Evolutionary conservation across 1,140 invertebrate genomes (phyloP), one percentile per base, ranked within the genome.

Genomic region (Mactra quadrangularis): DNA sequence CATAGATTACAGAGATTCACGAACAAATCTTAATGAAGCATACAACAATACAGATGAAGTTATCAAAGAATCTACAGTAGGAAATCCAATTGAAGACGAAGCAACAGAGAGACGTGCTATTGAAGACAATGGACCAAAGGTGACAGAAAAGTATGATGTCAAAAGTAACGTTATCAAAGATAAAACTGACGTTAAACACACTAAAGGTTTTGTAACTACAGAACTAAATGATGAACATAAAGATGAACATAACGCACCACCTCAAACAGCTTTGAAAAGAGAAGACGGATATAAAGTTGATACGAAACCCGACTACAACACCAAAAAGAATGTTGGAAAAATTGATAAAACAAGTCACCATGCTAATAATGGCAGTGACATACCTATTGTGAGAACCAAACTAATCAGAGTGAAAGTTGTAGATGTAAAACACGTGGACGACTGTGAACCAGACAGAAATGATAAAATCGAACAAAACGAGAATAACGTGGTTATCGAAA

Each of bases 211-310:
- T 70, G 66, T 22, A 45, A 33, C n/a, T 70, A 33, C n/a, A 45
- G 66, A 50, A 45, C 22, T 22, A 45, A 33, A 50, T 70, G 66
- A 50, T 70, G 66, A 50, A 45, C 22, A 50, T 70, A 33, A 50
- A 45, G 66, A 50, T 70, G 66, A 50, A 45, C 22, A 50, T 70
- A 33, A 50, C 53, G 70, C 15, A 59, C 45, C 15, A 59, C 45
- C 15, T 74, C 45, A 31, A 59, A 45, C 15, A 59, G 41, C 15
- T 74, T 41, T 17, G 15, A 25, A 11, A 19, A 25, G 7, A 17
- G 55, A 59, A 19, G 22, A 25, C 27, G 55, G 55, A n/a, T n/a
- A 59, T 59, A 25, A 59, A 19, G 55, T 17, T 59, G 55, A 13
- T 11, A 25, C 9, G 15, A 25, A 59, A 9, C 15, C 9, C 9